Evolutionary conservation across 2,797 vertebrate genomes (phyloP).

Genomic region (Clarias laeviceps): DNA sequence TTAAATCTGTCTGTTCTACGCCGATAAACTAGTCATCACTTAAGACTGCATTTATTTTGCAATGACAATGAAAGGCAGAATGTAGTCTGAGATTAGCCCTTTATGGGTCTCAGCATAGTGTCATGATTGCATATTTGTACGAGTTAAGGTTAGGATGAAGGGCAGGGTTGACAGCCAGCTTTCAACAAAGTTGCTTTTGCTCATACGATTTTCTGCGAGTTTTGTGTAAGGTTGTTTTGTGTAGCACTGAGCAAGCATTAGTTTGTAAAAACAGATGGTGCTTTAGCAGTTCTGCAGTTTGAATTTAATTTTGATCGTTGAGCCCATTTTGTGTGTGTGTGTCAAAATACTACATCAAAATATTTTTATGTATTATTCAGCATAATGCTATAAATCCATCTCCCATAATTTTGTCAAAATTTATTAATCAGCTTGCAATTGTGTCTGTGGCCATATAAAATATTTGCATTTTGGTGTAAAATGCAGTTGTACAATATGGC

Average conservation of each 20-base stretch:
- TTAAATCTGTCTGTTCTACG: conserved; percentile 69
- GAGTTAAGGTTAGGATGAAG: conserved; percentile 8
- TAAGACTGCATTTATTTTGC: conserved; percentile 45
- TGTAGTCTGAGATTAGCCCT: conserved; percentile 42
- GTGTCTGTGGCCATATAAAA: too few species aligned
- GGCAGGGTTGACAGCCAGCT: background rate
- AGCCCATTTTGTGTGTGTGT: background rate
- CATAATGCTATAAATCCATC: too few species aligned
- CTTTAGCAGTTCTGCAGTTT: background rate
- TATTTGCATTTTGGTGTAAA: too few species aligned
- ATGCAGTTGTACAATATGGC: too few species aligned
- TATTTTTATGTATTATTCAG: too few species aligned
- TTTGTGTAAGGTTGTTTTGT: background rate
- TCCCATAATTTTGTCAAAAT: too few species aligned
- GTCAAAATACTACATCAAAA: too few species aligned
- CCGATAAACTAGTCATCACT: conserved; percentile 77
- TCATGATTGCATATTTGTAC: conserved; percentile 8
- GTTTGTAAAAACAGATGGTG: background rate
- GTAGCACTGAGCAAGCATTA: background rate
- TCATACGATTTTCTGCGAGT: background rate
- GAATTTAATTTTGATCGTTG: background rate
- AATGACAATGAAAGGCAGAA: conserved; percentile 66
- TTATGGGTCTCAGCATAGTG: conserved; percentile 6
- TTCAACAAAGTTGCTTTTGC: background rate
- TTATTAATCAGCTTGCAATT: too few species aligned